Conservation (phyloP, 2,888 invertebrate genomes). For the Galeruca laticollis region DNA sequence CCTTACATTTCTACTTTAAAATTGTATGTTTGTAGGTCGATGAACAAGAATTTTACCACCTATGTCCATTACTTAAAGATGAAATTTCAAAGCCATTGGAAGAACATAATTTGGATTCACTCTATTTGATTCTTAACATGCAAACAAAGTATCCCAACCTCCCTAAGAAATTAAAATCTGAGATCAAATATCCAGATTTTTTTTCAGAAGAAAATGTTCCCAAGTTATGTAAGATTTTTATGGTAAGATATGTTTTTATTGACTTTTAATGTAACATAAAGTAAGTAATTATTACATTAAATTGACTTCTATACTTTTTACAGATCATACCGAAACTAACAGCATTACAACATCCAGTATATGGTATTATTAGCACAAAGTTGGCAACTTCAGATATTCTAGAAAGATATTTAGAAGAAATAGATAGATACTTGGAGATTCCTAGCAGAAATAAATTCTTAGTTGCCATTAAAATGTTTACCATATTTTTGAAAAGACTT, state of each 20-base stretch:
- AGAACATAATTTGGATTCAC: constrained; percentile 75
- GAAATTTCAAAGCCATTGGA: constrained; percentile 74
- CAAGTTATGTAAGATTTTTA: constrained; percentile 71
- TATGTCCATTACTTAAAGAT: constrained; percentile 74
- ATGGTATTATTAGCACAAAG: constrained; percentile 71
- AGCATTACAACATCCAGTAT: constrained; percentile 75
- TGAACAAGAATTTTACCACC: constrained; percentile 69
- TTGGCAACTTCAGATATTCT: constrained; percentile 70
- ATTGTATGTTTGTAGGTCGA: constrained; percentile 44
- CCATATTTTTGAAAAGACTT: constrained; percentile 68
- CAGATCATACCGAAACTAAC: constrained; percentile 73
- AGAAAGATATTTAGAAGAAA: constrained; percentile 71
- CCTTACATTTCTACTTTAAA: constrained; percentile 14
- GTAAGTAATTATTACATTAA: neutral
- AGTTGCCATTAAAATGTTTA: constrained; percentile 72
- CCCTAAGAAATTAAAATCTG: constrained; percentile 19
- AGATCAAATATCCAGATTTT: constrained; percentile 20
- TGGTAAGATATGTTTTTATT: constrained; percentile 69
- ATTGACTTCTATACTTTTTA: constrained; percentile 52
- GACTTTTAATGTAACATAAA: no score
- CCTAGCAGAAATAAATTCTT: constrained; percentile 73
- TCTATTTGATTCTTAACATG: constrained; percentile 71
- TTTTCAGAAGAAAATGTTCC: constrained; percentile 72
- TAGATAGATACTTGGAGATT: constrained; percentile 68
- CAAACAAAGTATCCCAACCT: constrained; percentile 67